These are phyloP conservation scores for Sterna hirundo DNA, from an alignment of 2,113 vertebrate genomes.

Conservation along the genomic window DNA sequence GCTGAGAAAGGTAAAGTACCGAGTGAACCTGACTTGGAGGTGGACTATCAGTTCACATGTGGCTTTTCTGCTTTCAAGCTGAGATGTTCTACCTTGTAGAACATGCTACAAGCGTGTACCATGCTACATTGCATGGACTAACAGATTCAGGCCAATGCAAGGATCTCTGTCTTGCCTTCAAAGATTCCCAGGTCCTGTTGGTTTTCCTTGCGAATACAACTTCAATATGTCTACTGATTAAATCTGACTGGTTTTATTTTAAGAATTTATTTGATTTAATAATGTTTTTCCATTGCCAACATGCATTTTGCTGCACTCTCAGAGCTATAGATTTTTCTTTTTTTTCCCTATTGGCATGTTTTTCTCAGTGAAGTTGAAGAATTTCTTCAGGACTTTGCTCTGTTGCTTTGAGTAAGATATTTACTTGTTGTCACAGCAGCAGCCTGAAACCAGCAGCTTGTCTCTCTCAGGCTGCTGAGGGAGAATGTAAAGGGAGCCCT, in stretches of 20 bases:
- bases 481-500: background rate
- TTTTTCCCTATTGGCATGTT: background rate
- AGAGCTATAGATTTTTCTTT: background rate
- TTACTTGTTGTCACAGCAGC: background rate
- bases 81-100: background rate
- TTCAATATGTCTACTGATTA: background rate
- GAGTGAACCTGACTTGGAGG: background rate
- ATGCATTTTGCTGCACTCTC: background rate
- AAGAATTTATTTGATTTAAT: background rate
- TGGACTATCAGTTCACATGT: background rate
- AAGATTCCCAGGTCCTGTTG: background rate
- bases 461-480: background rate
- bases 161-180: background rate
- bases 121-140: background rate
- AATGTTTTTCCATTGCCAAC: background rate
- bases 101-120: too few relatives aligned
- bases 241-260: background rate
- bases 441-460: background rate
- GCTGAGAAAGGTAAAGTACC: background rate
- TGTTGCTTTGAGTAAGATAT: background rate
- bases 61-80: background rate
- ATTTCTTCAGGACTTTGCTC: background rate
- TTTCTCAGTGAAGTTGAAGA: background rate
- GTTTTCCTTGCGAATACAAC: background rate
- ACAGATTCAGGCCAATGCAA: background rate